These are phyloP conservation scores for Nanorana parkeri DNA, from an alignment of 2,113 vertebrate genomes.

Conservation along the genomic window DNA sequence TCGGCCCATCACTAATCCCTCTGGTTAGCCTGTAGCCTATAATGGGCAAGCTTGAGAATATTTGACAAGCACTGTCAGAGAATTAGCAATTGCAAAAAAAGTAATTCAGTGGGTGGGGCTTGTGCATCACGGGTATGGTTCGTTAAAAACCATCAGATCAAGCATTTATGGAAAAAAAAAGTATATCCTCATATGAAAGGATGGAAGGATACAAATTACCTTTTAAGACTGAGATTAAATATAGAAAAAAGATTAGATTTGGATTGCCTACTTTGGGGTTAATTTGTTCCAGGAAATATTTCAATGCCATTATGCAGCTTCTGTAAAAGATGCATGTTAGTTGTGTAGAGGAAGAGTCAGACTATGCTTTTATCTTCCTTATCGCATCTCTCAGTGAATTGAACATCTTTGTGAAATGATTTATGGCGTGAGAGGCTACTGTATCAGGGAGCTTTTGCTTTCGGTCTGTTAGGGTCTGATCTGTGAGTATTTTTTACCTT, in stretches of 20 bases:
- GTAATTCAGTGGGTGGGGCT: too few relatives aligned
- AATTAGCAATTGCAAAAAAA: too few relatives aligned
- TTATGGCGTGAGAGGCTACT: conserved; percentile 34
- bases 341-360: conserved; percentile 38
- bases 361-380: conserved; percentile 38
- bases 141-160: too few relatives aligned
- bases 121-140: too few relatives aligned
- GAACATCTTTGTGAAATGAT: conserved; percentile 42
- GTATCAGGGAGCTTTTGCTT: conserved; percentile 35
- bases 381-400: conserved; percentile 37
- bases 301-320: conserved; percentile 32
- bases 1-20: too few relatives aligned
- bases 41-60: too few relatives aligned
- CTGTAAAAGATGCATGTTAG: conserved; percentile 40
- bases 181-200: too few relatives aligned
- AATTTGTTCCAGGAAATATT: conserved; percentile 19
- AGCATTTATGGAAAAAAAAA: too few relatives aligned
- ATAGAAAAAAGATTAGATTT: not conserved
- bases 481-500: conserved; percentile 43
- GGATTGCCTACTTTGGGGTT: conserved; percentile 2
- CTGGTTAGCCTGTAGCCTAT: too few relatives aligned
- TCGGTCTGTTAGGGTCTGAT: conserved; percentile 42
- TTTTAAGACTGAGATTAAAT: too few relatives aligned
- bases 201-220: too few relatives aligned
- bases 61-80: too few relatives aligned